These are phyloP conservation scores for Oxycera nigricornis DNA, from an alignment of 2,888 invertebrate genomes.

Conservation along the genomic window DNA sequence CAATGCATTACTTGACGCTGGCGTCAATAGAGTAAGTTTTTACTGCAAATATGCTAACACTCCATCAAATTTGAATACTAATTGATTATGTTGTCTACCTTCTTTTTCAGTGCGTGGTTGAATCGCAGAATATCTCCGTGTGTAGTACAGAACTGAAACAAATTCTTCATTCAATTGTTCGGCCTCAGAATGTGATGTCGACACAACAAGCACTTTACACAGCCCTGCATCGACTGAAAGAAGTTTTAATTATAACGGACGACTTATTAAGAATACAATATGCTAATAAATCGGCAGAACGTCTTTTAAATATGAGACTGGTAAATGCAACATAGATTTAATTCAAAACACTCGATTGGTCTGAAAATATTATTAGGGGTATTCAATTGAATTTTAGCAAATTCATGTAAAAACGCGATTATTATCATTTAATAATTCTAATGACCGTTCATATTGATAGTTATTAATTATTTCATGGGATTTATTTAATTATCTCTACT, in stretches of 20 bases:
- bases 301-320: constrained; percentile 75
- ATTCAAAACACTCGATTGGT: too few relatives aligned
- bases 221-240: constrained; percentile 85
- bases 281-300: constrained; percentile 86
- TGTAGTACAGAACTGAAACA: constrained; percentile 76
- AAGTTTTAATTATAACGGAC: constrained; percentile 88
- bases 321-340: too few relatives aligned
- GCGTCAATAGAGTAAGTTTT: constrained; percentile 83
- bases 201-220: constrained; percentile 78
- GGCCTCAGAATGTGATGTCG: constrained; percentile 77
- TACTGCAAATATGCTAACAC: too few relatives aligned
- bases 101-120: constrained; percentile 69
- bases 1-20: constrained; percentile 79
- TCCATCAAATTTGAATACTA: not conserved
- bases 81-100: not conserved
- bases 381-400: too few relatives aligned
- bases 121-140: constrained; percentile 68
- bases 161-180: constrained; percentile 79
- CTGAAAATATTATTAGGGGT: too few relatives aligned
- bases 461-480: too few relatives aligned
- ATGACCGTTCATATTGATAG: too few relatives aligned
- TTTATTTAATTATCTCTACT: too few relatives aligned
- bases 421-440: too few relatives aligned
- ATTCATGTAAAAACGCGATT: too few relatives aligned
- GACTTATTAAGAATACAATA: constrained; percentile 85